Evolutionary conservation across 2,888 invertebrate genomes (phyloP), one percentile per base, ranked within the genome.

Genomic region (Drosophila seclusa): DNA sequence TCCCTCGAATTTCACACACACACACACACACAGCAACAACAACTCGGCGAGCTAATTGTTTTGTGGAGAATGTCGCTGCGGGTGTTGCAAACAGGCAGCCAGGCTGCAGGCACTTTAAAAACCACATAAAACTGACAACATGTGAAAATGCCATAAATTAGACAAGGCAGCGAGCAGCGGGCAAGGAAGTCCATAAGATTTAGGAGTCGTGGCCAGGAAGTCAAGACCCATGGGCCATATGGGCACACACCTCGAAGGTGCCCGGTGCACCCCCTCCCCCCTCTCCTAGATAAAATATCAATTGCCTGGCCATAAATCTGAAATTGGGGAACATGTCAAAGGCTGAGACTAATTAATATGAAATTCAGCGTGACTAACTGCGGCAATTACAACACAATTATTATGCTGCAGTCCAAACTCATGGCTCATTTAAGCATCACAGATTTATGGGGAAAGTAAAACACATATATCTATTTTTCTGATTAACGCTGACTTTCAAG

Each of bases 111-210:
- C 75, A 87, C 83, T 86, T 83, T 88, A 63, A 74, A 87, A 91
- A 90, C 90, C 90, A 83, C 90, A 91, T 89, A 83, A 84, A 90
- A 90, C 68, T 85, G 90, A 90, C 90, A 91, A 88, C 90, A 90
- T 91, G 90, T 91, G 91, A 89, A 83, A 90, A 85, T 76, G 83
- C 74, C 80, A 90, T 90, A 91, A 91, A 90, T 90, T 90, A 87
- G 42, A 69, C 42, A 57, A 48, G 34, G 7, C 45, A 31, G 53
- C 13, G 48, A 45, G 45, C 45, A 45, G 45, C 21, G 16, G 24
- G 53, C 60, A 79, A 77, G 80, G 70, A 77, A 77, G 73, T 70
- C 67, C 54, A 59, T 71, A 74, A 89, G 84, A 85, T 87, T 85
- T 89, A 84, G 69, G 48, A 62, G 82, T 63, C 59, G 62, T 73